These are phyloP conservation scores for Indicator indicator DNA, from an alignment of 2,113 vertebrate genomes.

Conservation along the genomic window DNA sequence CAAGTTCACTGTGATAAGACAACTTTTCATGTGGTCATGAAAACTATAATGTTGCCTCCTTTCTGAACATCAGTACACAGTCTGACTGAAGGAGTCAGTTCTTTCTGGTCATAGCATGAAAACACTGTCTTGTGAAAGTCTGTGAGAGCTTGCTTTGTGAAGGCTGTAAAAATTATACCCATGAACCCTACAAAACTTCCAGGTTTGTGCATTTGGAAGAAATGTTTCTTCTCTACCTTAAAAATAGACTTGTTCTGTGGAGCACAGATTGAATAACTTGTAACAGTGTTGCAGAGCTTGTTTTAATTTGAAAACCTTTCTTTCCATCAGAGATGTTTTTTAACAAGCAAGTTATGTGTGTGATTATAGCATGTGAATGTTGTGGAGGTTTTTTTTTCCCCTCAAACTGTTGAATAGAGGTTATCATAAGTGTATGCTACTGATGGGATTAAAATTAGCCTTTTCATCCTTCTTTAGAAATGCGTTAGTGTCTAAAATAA, in stretches of 20 bases:
- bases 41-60: neutral
- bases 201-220: slow-evolving; percentile 22
- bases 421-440: neutral
- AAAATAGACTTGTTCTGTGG: slow-evolving; percentile 59
- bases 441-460: neutral
- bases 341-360: neutral
- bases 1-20: neutral
- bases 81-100: neutral
- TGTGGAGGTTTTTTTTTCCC: neutral
- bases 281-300: slow-evolving; percentile 27
- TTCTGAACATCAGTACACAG: neutral
- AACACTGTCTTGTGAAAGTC: neutral
- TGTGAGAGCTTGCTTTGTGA: neutral
- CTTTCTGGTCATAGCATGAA: neutral
- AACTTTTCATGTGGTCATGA: neutral
- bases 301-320: slow-evolving; percentile 51
- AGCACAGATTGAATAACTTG: slow-evolving; percentile 57
- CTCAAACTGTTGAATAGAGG: neutral
- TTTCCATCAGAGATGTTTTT: neutral
- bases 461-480: neutral
- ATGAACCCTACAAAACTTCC: slow-evolving; percentile 1
- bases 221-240: slow-evolving; percentile 33
- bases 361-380: neutral
- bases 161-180: neutral
- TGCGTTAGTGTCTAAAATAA: neutral